Percentiles rank a stretch among this genome's conserved stretches.
These are phyloP conservation scores for rat (Rattus norvegicus) DNA, from an alignment of 2,113 vertebrate species.

Conservation along the genomic window DNA sequence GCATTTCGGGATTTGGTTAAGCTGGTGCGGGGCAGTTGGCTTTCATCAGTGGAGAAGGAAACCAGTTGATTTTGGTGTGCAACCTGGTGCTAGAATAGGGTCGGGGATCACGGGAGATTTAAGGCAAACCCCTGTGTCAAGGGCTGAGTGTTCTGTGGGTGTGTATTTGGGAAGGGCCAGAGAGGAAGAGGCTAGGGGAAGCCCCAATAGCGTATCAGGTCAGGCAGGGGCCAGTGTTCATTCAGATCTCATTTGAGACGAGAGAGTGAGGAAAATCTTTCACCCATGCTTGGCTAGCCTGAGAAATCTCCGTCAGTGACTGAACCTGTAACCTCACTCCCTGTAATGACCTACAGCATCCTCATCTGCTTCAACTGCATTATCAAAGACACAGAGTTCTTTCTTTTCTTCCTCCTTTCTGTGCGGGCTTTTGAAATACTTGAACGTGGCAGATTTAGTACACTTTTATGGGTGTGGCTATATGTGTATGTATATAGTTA, in stretches of 20 bases:
- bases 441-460: not conserved
- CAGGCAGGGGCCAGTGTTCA: fast-evolving
- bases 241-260: fast-evolving
- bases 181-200: not conserved
- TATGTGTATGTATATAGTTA: not conserved
- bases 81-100: not conserved
- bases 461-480: fast-evolving
- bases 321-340: not conserved
- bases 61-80: not conserved
- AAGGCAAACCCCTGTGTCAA: not conserved
- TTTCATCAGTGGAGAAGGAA: not conserved
- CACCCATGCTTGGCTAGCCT: fast-evolving
- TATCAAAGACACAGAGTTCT: not conserved
- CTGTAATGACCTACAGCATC: conserved; percentile 5
- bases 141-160: fast-evolving
- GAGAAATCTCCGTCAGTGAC: not conserved
- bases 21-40: not conserved
- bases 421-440: conserved; percentile 2
- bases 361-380: not conserved
- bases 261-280: not conserved
- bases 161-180: not conserved
- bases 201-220: fast-evolving
- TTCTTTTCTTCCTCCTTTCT: conserved; percentile 5
- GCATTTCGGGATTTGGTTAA: conserved; percentile 48
- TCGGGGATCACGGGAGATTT: not conserved